Conservation (phyloP, 2,888 invertebrate genomes). For the Rapana venosa region DNA sequence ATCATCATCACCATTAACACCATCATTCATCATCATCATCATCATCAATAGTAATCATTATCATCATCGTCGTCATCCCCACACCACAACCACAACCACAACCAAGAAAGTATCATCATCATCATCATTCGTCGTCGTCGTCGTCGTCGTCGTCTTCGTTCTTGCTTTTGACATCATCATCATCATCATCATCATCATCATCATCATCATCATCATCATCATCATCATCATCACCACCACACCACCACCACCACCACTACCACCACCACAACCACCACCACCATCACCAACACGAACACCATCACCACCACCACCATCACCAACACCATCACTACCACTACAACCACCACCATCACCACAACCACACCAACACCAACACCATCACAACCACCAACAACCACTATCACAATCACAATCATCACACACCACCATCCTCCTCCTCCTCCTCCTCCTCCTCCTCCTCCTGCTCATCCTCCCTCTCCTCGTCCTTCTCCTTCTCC, state of each 20-base stretch:
- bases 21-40: background rate
- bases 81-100: conserved; percentile 2
- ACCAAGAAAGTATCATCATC: too few relatives aligned
- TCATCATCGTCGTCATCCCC: background rate
- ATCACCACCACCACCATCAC: conserved; percentile 22
- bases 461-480: too few relatives aligned
- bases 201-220: background rate
- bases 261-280: too few relatives aligned
- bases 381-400: background rate
- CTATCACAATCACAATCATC: too few relatives aligned
- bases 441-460: too few relatives aligned
- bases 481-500: too few relatives aligned
- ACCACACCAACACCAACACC: background rate
- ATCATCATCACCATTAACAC: background rate
- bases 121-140: background rate
- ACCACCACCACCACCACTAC: conserved; percentile 10
- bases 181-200: background rate
- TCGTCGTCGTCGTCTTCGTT: background rate
- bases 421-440: too few relatives aligned
- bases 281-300: too few relatives aligned
- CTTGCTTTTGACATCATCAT: background rate
- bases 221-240: background rate
- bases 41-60: background rate
- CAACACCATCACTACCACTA: too few relatives aligned
- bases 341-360: background rate